These are phyloP conservation scores for Lepilemur septentrionalis DNA, from an alignment of 2,797 vertebrate species.

Conservation along the genomic window DNA sequence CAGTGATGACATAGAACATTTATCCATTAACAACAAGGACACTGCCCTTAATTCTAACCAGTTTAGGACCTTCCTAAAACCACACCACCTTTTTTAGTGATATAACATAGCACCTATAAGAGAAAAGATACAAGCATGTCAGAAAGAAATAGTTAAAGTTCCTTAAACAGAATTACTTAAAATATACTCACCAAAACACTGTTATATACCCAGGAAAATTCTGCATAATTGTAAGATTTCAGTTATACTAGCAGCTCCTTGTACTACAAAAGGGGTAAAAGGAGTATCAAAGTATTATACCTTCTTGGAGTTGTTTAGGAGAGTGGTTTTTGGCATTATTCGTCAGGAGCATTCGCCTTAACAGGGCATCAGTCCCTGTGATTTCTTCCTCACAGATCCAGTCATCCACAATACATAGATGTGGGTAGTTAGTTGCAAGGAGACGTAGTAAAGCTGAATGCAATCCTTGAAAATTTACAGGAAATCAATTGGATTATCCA, in stretches of 20 bases:
- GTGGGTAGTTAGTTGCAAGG: conserved; percentile 97
- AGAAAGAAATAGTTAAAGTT: conserved; percentile 35
- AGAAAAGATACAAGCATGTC: neutral
- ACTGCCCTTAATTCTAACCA: conserved; percentile 22
- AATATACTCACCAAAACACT: conserved; percentile 7
- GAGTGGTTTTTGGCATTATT: conserved; percentile 93
- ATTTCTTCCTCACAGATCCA: conserved; percentile 99
- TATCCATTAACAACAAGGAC: neutral
- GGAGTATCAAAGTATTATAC: conserved; percentile 82
- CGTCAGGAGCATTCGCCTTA: conserved; percentile 95
- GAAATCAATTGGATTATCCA: neutral
- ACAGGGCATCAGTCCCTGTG: conserved; percentile 94
- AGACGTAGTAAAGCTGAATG: conserved; percentile 96
- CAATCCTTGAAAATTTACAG: conserved; percentile 86
- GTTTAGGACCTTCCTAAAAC: conserved; percentile 29
- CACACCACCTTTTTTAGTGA: neutral
- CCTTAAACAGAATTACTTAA: conserved; percentile 34
- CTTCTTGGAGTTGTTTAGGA: conserved; percentile 94
- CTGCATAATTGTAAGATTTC: conserved; percentile 7
- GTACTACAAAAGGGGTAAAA: neutral
- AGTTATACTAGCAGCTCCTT: neutral
- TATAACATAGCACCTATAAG: neutral
- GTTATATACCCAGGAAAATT: neutral
- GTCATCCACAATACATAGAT: conserved; percentile 98
- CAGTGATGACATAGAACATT: neutral